Evolutionary conservation across 2,888 invertebrate genomes (phyloP), one percentile per base, ranked within the genome.

Genomic region (Andricus quercusramuli): DNA sequence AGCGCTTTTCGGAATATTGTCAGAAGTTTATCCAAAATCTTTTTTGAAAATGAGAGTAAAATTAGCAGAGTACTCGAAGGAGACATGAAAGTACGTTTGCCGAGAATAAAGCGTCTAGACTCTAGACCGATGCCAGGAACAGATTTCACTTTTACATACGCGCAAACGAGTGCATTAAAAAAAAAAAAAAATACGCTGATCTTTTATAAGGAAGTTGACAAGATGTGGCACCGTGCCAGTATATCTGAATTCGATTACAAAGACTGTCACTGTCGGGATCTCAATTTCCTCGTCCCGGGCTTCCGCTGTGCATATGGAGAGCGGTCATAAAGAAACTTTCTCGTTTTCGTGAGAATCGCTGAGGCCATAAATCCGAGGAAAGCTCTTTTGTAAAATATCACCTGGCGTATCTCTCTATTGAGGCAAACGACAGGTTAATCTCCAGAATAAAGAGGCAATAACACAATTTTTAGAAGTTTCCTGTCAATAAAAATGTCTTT

Each of bases 231-330:
- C 15, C 15, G 44, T 68, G 68, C 68, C 68, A 68, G 41, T 68
- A 68, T 44, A 68, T 68, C 41, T 68, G 44, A 68, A 44, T 68
- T 68, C 68, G 68, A 68, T 68, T 68, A 68, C 44, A 41, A 44
- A 68, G 44, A 68, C 68, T 68, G 68, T 25, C 68, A 68, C 47
- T 68, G 25, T 47, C 22, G 68, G 22, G 44, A 41, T 47, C 68
- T 44, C 44, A 47, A 68, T 47, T 68, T 47, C 25, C 44, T 68
- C 22, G 44, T 25, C 44, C 44, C 6, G 22, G 44, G 17, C 2
- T 68, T 47, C 15, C 44, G 68, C 25, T 68, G 68, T 47, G 9
- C 68, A 68, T 68, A 68, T 68, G 44, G 47, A 47, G 68, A 47
- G 25, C 44, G 3, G 44, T 68, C 15, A 68, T 68, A 68, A 68